Evolutionary conservation across 2,113 vertebrate species (phyloP).

Genomic region (Tragelaphus scriptus): DNA sequence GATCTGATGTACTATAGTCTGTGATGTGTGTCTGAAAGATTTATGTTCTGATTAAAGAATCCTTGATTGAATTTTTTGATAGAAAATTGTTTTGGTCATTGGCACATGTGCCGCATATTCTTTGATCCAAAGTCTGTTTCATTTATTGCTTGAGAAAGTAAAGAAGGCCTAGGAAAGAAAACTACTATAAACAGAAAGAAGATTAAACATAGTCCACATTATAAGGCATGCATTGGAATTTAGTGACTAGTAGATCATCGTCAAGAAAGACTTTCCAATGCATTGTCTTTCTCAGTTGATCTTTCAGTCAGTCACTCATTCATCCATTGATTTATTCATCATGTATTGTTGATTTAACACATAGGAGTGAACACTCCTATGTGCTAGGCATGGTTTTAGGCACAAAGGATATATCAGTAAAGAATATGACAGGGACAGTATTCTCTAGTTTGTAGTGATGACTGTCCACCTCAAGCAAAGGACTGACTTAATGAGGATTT

Average conservation of each 20-base stretch:
- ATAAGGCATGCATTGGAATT: not conserved
- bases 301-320: not conserved
- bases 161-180: not conserved
- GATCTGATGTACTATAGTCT: constrained; percentile 52
- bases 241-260: constrained; percentile 43
- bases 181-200: not conserved
- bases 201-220: not conserved
- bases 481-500: not conserved
- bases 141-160: not conserved
- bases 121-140: constrained; percentile 39
- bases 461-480: not conserved
- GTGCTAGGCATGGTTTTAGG: not conserved
- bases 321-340: not conserved
- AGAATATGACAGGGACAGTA: not conserved
- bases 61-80: constrained; percentile 74
- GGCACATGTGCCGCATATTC: constrained; percentile 50
- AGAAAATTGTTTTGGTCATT: constrained; percentile 75
- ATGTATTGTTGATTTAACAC: not conserved
- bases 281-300: constrained; percentile 1
- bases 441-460: not conserved
- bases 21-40: constrained; percentile 75
- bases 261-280: constrained; percentile 21
- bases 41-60: constrained; percentile 78
- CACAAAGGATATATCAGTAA: not conserved
- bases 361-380: not conserved